Evolutionary conservation across 2,888 invertebrate genomes (phyloP), one percentile per base, ranked within the genome.

Genomic region (Dichetophora obliterata): DNA sequence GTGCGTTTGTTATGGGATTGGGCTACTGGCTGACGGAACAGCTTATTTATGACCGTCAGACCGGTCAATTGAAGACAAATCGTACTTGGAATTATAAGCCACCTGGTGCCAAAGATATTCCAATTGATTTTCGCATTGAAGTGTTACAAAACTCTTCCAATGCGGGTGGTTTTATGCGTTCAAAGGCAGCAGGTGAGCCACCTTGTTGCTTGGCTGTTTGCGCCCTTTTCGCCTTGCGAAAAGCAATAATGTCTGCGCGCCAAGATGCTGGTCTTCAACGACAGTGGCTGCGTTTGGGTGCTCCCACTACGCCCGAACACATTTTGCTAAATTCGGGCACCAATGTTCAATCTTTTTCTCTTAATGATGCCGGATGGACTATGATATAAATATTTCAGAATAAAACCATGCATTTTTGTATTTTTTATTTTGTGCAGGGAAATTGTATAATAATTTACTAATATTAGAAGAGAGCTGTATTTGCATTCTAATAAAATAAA

Each of bases 51-150:
- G 92, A 94, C 80, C 88, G 91, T 6, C 86, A 89, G 24, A 92
- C 91, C 43, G 95, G 95, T 0, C 89, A 91, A 82, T 85, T 95
- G 3, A 89, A 94, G 2, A 95, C 95, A 3, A 92, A 93, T 83
- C 91, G 94, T 57, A 95, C 95, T 2, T 96, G 95, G 95, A 93
- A 91, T 54, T 95, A 95, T 84, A 94, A 94, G 81, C 92, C 93
- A 2, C 94, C 94, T 0, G 93, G 94, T 0, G 91, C 92, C 0
- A 94, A 93, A 83, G 95, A 95, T 82, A 94, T 95, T 82, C 95
- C 95, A 0, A 91, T 92, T 14, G 94, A 95, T 85, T 93, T 95
- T 82, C 91, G 94, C 78, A 89, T 95, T 3, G 92, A 92, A 80
- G 92, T 95, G 78, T 89, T 91, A 19, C 91, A 92, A 81, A 93